phyloP scores from a whole-genome alignment of 2,113 vertebrate genomes.

The Lagopus leucura region DNA sequence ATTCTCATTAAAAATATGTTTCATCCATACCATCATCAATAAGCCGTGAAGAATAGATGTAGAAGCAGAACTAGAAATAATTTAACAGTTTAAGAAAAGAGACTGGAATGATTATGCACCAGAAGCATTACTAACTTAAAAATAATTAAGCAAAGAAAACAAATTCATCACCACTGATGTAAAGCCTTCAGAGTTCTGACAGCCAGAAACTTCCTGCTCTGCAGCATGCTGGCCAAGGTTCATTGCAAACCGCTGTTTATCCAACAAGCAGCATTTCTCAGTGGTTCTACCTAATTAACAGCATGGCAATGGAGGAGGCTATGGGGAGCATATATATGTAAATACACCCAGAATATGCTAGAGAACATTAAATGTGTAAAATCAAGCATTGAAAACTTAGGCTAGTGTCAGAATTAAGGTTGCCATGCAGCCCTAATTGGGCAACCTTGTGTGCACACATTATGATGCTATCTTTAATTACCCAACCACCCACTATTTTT shows the following conservation, averaged over 20 bases:
- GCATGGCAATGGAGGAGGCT: conserved; percentile 48
- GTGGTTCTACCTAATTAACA: conserved; percentile 59
- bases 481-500: conserved; percentile 50
- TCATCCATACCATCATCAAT: conserved; percentile 24
- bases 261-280: conserved; percentile 38
- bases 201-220: background rate
- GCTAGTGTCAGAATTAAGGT: conserved; percentile 55
- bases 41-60: conserved; percentile 4
- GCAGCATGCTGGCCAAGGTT: background rate
- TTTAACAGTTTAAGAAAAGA: background rate
- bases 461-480: conserved; percentile 61
- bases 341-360: conserved; percentile 62
- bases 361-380: conserved; percentile 57
- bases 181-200: background rate
- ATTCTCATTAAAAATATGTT: conserved; percentile 17
- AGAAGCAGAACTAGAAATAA: conserved; percentile 32
- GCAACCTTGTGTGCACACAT: conserved; percentile 42
- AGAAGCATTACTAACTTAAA: conserved; percentile 12
- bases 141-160: conserved; percentile 29
- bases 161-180: background rate
- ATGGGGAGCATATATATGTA: conserved; percentile 57
- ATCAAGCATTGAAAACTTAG: conserved; percentile 49
- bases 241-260: conserved; percentile 37
- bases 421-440: conserved; percentile 63
- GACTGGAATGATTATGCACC: background rate